Percentiles rank a stretch among this genome's conserved stretches.
Conservation (phyloP, 37 sponge, comb jelly and placozoan species). For the Amphimedon queenslandica region DNA sequence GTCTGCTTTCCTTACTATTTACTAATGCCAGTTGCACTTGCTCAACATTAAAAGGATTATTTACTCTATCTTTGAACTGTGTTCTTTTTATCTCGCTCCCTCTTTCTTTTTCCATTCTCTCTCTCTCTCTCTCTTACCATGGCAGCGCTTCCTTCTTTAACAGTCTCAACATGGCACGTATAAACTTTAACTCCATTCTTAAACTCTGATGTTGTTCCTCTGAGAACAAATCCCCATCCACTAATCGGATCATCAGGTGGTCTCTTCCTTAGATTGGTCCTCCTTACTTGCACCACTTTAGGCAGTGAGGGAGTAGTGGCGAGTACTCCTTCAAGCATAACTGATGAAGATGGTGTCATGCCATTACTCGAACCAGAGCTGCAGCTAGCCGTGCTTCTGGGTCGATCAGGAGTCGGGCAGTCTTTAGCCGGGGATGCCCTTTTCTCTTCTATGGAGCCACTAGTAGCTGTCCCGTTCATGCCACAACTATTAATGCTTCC, state of each 20-base stretch:
- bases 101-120: too few species aligned
- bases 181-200: conserved; percentile 27
- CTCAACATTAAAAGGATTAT: too few species aligned
- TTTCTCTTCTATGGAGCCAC: not conserved
- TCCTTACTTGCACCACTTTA: conserved; percentile 6
- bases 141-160: conserved; percentile 37
- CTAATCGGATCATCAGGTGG: not conserved
- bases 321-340: not conserved
- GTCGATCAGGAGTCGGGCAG: not conserved
- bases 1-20: too few species aligned
- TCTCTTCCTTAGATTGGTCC: conserved; percentile 2
- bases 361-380: not conserved
- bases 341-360: not conserved
- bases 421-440: not conserved
- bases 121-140: conserved; percentile 24
- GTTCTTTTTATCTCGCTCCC: too few species aligned
- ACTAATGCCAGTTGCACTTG: too few species aligned
- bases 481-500: too few species aligned
- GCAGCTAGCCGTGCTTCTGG: not conserved
- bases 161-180: conserved; percentile 41
- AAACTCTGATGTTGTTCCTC: conserved; percentile 51
- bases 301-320: conserved; percentile 16
- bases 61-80: too few species aligned
- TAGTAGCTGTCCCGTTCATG: not conserved
- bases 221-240: conserved; percentile 37